phyloP scores from a whole-genome alignment of 2,888 invertebrate species.

The Lithophane ornitopus region DNA sequence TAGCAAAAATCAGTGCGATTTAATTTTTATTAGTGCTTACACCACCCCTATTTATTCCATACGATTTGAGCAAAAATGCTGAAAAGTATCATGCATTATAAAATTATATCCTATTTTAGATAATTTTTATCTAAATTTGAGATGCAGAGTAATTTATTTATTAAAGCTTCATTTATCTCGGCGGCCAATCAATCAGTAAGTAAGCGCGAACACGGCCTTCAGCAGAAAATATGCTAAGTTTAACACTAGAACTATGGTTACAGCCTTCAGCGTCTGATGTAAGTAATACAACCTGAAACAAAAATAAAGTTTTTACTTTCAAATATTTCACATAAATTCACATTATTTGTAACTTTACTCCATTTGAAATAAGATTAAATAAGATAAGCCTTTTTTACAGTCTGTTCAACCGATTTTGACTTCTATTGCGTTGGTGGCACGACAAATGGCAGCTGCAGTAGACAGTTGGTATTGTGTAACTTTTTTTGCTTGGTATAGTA shows the following conservation, averaged over 20 bases:
- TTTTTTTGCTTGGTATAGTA: no score
- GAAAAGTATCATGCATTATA: neutral
- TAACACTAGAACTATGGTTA: conserved; percentile 72
- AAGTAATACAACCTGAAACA: conserved; percentile 86
- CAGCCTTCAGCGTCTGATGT: conserved; percentile 83
- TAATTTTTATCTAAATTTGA: neutral
- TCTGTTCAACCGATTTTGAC: no score
- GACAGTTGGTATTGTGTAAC: no score
- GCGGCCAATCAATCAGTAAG: conserved; percentile 34
- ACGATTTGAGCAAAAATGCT: conserved; percentile 35
- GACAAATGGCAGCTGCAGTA: no score
- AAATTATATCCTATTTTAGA: neutral
- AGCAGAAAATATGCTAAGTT: conserved; percentile 75
- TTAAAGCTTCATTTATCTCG: conserved; percentile 23
- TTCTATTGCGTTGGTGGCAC: no score
- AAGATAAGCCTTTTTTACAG: no score
- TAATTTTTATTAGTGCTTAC: neutral
- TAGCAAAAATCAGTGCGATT: conserved; percentile 21
- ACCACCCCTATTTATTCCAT: conserved; percentile 18
- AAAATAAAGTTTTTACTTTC: conserved; percentile 58
- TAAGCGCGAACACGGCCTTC: conserved; percentile 62
- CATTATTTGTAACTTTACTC: neutral
- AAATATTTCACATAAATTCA: neutral
- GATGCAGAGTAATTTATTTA: neutral
- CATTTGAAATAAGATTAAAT: no score